These are phyloP conservation scores for Plecotus auritus DNA, from an alignment of 2,113 vertebrate species.

Conservation along the genomic window DNA sequence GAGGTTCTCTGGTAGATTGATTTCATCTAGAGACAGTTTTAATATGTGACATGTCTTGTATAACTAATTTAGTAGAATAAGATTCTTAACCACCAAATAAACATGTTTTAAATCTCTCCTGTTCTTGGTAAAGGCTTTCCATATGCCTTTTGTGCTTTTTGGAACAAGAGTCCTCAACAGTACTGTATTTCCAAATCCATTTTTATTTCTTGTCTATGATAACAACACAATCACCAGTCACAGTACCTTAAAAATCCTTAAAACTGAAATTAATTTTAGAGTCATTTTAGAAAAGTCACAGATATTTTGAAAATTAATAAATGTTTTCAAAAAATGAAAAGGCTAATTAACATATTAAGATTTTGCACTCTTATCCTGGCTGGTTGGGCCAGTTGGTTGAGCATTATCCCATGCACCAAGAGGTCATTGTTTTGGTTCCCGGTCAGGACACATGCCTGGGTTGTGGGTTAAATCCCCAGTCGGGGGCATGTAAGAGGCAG, in stretches of 20 bases:
- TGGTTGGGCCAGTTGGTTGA: too few relatives aligned
- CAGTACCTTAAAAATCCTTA: not conserved
- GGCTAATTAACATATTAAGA: not conserved
- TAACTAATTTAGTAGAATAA: not conserved
- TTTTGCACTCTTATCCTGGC: not conserved
- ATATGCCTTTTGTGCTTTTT: not conserved
- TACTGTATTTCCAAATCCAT: not conserved
- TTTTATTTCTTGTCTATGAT: not conserved
- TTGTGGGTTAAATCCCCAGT: too few relatives aligned
- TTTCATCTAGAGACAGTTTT: not conserved
- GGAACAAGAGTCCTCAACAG: not conserved
- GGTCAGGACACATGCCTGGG: too few relatives aligned
- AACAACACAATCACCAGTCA: not conserved
- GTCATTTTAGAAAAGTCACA: not conserved
- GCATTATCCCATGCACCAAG: too few relatives aligned
- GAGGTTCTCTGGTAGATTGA: not conserved
- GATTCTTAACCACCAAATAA: not conserved
- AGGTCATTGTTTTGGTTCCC: too few relatives aligned
- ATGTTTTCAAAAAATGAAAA: not conserved
- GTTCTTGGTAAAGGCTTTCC: not conserved
- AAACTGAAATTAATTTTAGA: not conserved
- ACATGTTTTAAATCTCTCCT: not conserved
- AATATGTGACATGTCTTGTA: not conserved
- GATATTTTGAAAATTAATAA: not conserved
- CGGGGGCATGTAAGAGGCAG: too few relatives aligned